A percentile compares a stretch with the other conserved stretches of the same genome.
Evolutionary conservation across 2,888 invertebrate genomes (phyloP).

Genomic region (Stenodera caucasica): DNA sequence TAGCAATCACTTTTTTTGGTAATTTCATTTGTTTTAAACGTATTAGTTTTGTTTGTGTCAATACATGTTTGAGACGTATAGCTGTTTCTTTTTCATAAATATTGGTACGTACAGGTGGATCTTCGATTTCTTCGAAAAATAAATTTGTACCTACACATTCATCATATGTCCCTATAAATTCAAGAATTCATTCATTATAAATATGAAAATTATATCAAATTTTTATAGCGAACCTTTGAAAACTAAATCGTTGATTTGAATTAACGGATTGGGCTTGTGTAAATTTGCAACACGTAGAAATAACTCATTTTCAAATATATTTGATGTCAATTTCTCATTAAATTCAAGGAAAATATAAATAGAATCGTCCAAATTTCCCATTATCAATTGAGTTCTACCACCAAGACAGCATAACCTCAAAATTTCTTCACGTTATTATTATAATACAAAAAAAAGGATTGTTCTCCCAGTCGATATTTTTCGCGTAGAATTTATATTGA

Average conservation of each 20-base stretch:
- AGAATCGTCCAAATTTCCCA: conserved; percentile 26
- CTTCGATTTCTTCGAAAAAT: conserved; percentile 69
- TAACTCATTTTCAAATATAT: conserved; percentile 44
- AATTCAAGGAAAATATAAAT: conserved; percentile 46
- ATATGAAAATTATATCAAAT: background rate
- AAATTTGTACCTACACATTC: conserved; percentile 72
- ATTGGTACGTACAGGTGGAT: conserved; percentile 43
- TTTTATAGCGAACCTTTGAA: conserved; percentile 43
- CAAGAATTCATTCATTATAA: conserved; percentile 22
- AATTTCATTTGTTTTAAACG: conserved; percentile 71
- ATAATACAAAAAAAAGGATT: no score
- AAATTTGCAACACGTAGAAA: conserved; percentile 49
- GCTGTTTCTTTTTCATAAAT: conserved; percentile 55
- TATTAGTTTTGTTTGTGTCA: conserved; percentile 68
- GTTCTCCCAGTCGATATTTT: no score
- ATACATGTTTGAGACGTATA: conserved; percentile 63
- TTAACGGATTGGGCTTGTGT: conserved; percentile 43
- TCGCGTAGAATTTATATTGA: no score
- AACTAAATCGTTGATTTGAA: conserved; percentile 50
- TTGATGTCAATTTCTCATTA: conserved; percentile 44
- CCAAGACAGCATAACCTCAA: no score
- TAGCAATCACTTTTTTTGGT: conserved; percentile 31
- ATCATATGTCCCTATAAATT: conserved; percentile 66
- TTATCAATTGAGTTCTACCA: no score
- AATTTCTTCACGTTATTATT: no score